These are phyloP conservation scores for Troides oblongomaculatus DNA, from an alignment of 2,888 invertebrate species.

Conservation along the genomic window DNA sequence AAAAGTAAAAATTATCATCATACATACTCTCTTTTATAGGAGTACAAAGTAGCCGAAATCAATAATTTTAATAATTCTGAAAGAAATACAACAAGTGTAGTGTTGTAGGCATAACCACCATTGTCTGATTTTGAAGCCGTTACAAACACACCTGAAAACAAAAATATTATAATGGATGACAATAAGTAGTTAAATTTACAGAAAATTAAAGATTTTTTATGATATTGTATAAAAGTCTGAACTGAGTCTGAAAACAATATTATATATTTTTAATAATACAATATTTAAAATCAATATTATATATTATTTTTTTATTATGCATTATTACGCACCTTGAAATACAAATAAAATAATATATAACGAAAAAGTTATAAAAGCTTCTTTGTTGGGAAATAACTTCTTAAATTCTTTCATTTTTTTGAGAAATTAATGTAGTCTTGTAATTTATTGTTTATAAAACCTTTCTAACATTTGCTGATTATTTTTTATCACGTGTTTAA, in stretches of 20 bases:
- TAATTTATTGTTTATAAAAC: background rate
- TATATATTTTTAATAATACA: too few relatives aligned
- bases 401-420: constrained; percentile 73
- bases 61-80: constrained; percentile 93
- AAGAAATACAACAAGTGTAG: constrained; percentile 91
- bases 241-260: too few relatives aligned
- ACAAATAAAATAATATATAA: constrained; percentile 94
- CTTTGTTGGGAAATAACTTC: constrained; percentile 91
- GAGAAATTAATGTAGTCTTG: background rate
- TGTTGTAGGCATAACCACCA: constrained; percentile 92
- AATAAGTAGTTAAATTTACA: background rate
- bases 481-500: background rate
- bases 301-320: too few relatives aligned
- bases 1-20: background rate
- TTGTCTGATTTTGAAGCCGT: constrained; percentile 92
- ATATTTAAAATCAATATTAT: too few relatives aligned
- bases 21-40: constrained; percentile 75
- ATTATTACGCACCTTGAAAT: constrained; percentile 87
- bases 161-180: background rate
- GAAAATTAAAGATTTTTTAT: background rate
- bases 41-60: constrained; percentile 85
- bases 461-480: background rate
- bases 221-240: background rate
- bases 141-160: constrained; percentile 89
- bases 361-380: constrained; percentile 89